Evolutionary conservation across 2,888 invertebrate genomes (phyloP).

Genomic region (Agonopterix alstromeriana): DNA sequence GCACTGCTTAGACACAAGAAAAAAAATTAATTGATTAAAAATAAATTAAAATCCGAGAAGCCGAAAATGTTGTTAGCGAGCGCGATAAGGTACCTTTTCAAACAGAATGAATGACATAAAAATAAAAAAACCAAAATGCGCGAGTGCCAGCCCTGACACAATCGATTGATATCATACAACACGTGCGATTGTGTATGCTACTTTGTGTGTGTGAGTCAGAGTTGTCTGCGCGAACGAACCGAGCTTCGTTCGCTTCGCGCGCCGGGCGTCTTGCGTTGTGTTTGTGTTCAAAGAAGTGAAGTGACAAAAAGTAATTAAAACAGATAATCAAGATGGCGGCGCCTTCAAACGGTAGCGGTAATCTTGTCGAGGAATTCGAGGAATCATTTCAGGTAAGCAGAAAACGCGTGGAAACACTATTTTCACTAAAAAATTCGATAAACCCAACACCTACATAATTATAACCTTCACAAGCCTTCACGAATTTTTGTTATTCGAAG

Average conservation of each 20-base stretch:
- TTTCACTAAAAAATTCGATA: slow-evolving; percentile 5
- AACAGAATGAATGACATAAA: too few species aligned
- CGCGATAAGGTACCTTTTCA: too few species aligned
- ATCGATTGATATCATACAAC: not conserved
- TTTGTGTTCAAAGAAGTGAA: not conserved
- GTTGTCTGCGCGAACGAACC: not conserved
- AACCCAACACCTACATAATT: not conserved
- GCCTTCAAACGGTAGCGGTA: slow-evolving; percentile 89
- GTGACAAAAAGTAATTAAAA: slow-evolving; percentile 1
- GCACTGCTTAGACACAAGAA: too few species aligned
- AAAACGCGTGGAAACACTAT: not conserved
- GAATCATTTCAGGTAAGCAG: slow-evolving; percentile 89
- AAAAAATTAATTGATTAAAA: too few species aligned
- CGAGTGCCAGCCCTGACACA: not conserved
- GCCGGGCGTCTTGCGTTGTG: not conserved
- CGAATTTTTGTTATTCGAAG: slow-evolving; percentile 26
- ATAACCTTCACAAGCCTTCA: slow-evolving; percentile 51
- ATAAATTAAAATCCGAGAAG: too few species aligned
- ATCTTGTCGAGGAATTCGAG: slow-evolving; percentile 92
- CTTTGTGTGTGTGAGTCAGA: not conserved
- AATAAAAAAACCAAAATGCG: not conserved
- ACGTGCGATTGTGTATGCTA: not conserved
- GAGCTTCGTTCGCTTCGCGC: not conserved
- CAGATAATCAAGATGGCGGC: slow-evolving; percentile 77
- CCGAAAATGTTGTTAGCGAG: too few species aligned